phyloP scores from a whole-genome alignment of 1,140 invertebrate species.

The Musca domestica region DNA sequence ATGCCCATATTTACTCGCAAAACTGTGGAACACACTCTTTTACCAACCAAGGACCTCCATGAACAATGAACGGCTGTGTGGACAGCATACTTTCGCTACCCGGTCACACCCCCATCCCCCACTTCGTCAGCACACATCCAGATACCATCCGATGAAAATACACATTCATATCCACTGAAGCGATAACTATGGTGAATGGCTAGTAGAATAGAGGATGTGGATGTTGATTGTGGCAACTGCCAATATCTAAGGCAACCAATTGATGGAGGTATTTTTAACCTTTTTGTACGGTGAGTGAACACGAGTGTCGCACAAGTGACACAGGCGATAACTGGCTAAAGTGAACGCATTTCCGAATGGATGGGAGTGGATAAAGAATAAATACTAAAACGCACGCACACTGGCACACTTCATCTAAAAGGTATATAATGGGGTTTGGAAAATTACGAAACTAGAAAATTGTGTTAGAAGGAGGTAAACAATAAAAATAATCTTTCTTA shows the following conservation, averaged over 20 bases:
- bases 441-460: conserved; percentile 4
- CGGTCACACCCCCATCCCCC: neutral
- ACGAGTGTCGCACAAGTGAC: conserved; percentile 4
- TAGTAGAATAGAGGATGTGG: no score
- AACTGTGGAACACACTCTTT: neutral
- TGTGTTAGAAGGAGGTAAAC: neutral
- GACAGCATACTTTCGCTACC: neutral
- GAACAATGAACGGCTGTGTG: no score
- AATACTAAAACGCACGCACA: neutral
- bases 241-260: conserved; percentile 16
- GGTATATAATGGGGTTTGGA: no score
- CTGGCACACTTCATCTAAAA: no score
- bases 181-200: no score
- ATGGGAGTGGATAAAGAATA: neutral
- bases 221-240: neutral
- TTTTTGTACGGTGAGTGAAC: conserved; percentile 3
- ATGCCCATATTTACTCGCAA: conserved; percentile 16
- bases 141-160: neutral
- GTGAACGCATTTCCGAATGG: conserved; percentile 1
- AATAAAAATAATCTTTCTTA: neutral
- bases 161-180: no score
- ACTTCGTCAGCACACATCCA: neutral
- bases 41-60: no score
- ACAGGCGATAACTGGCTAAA: conserved; percentile 6
- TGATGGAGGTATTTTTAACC: conserved; percentile 17